Base-by-base conservation (phyloP, 2,797 vertebrate species). In the Typhlichthys eigenmanni region DNA sequence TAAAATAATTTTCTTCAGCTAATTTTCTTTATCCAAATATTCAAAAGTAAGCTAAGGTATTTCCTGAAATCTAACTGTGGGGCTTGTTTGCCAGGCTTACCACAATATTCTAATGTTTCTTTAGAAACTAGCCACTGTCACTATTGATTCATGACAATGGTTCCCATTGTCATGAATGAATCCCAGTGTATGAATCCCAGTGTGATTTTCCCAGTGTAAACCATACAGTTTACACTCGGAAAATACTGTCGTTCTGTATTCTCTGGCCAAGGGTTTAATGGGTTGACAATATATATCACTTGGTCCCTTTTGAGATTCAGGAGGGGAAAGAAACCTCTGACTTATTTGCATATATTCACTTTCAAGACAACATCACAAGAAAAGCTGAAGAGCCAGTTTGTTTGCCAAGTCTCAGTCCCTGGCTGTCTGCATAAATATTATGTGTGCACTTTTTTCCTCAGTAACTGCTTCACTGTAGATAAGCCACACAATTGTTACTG, bases 361-460 rank as follows among this genome's bases (percentile, higher is more conserved):
- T 75, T 72, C 29, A 74, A 66, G 66, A 68, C 43, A 2, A 66
- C 72, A 81, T 79, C 67, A 76, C 60, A 66, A 2, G 50, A 70
- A 13, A 43, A 43, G 7, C 38, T 43, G 38, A 43, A 43, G 38
- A 43, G 60, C 66, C 24, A 29, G 24, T 29, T 29, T 29, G 24
- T 29, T 29, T 29, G 24, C 24, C 57, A 58, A 71, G 47, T 29
- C 62, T 71, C 58, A 55, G 7, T 46, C 52, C 48, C 58, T 51
- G 51, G 46, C 24, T 74, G 24, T 29, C 24, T 29, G 24, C 3
- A 29, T 29, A 29, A 29, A 29, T 29, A 29, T 29, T 29, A 29
- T 29, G 3, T 29, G 24, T 29, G 24, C 4, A 17, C 51, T 61
- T 72, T 46, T 66, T 55, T 61, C 47, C 46, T 69, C 74, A 17